These are phyloP conservation scores for Philopotamus ludificatus DNA, from an alignment of 1,140 invertebrate species.

Conservation along the genomic window DNA sequence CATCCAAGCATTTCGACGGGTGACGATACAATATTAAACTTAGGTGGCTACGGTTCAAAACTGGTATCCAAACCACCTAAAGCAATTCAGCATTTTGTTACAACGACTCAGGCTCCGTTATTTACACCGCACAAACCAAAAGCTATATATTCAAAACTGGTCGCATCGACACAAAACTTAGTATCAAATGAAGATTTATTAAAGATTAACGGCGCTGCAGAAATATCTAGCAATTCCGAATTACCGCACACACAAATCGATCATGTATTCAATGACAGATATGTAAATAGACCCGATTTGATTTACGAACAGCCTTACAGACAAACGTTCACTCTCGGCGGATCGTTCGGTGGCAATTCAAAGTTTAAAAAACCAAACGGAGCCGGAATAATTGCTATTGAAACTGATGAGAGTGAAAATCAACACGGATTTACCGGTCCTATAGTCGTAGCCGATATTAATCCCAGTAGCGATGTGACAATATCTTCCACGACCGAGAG, in stretches of 20 bases:
- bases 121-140: neutral
- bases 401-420: constrained; percentile 16
- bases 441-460: constrained; percentile 49
- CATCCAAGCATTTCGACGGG: constrained; percentile 8
- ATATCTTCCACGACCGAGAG: constrained; percentile 23
- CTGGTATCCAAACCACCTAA: neutral
- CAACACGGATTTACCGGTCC: constrained; percentile 33
- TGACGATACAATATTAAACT: neutral
- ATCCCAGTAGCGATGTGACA: constrained; percentile 25
- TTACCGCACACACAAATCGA: constrained; percentile 45
- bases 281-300: constrained; percentile 1
- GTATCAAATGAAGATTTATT: constrained; percentile 58
- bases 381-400: constrained; percentile 38
- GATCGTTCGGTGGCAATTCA: constrained; percentile 28
- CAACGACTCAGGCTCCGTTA: constrained; percentile 8
- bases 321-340: constrained; percentile 21
- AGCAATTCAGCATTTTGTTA: constrained; percentile 1
- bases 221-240: constrained; percentile 46
- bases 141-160: constrained; percentile 51
- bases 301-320: constrained; percentile 18
- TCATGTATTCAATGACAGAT: constrained; percentile 14
- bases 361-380: constrained; percentile 29
- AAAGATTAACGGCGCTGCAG: constrained; percentile 56
- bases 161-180: constrained; percentile 57
- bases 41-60: constrained; percentile 10